Percentiles rank a stretch among this genome's conserved stretches.
phyloP scores from a whole-genome alignment of 2,113 vertebrate species.

The Jaculus jaculus region DNA sequence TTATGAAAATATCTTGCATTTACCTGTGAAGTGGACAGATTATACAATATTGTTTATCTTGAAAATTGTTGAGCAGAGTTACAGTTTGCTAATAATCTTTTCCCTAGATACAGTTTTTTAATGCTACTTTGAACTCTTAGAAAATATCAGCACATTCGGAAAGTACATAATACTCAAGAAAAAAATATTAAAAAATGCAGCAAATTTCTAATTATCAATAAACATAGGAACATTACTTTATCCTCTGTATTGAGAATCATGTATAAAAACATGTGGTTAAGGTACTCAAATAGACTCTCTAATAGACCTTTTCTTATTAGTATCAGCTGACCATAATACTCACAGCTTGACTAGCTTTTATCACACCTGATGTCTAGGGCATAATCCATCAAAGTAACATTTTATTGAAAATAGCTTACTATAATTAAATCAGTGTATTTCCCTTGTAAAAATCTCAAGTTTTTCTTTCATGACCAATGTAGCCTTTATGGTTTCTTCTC shows the following conservation, averaged over 20 bases:
- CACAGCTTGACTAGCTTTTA: background rate
- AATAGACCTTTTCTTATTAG: background rate
- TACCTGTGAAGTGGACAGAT: background rate
- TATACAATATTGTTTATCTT: background rate
- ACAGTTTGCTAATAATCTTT: background rate
- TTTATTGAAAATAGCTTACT: background rate
- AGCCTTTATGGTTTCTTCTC: background rate
- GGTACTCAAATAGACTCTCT: background rate
- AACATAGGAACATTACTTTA: background rate
- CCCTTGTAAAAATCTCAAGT: background rate
- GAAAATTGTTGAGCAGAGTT: background rate
- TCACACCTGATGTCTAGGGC: background rate
- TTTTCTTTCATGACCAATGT: background rate
- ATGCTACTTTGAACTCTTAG: background rate
- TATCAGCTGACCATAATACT: background rate
- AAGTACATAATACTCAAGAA: background rate
- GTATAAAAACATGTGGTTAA: background rate
- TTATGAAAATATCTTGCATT: slow-evolving; percentile 14
- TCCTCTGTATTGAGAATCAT: background rate
- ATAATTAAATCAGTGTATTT: background rate
- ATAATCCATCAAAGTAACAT: background rate
- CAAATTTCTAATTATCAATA: background rate
- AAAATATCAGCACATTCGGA: background rate
- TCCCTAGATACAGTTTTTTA: background rate
- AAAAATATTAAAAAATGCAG: background rate